Base-by-base conservation (phyloP, 2,888 invertebrate species). In the Saturnia japonica region DNA sequence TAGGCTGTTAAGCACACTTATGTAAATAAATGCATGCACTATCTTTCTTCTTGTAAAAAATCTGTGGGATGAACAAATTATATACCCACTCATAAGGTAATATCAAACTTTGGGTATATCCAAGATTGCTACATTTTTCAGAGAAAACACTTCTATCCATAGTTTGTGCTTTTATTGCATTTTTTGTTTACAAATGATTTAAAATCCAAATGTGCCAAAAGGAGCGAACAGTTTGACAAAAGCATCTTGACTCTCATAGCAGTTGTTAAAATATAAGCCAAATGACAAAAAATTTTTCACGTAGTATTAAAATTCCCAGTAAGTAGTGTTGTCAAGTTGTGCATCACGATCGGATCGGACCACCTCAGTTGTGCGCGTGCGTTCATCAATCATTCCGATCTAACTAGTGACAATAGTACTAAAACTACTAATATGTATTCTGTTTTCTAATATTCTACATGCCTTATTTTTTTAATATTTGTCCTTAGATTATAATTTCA, bases 341-440 rank as follows among this genome's bases (percentile, higher is more conserved):
- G 78, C 80, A 74, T 77, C 78, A 79, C 72, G 72, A 68, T 68
- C 77, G 76, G 72, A 68, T 68, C 77, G 76, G 84, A 82, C 83
- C 84, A 84, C 83, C 79, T 75, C 76, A 75, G 75, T 76, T 73
- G 74, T 40, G 76, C 78, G 80, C 81, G 80, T 78, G 81, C 79
- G 78, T 76, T 78, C 78, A 85, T 85, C 83, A 82, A 83, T 84
- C 81, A 83, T 80, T 79, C 77, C 74, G 78, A 84, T 84, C 76
- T 57, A 78, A 77, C 74, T 34, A 69, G 68, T 67, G 60, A 62
- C 74, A 76, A 62, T 70, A 75, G 67, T 74, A 67, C 76, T 75
- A 79, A 78, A 80, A 75, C 73, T 80, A 68, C 72, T 2, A 8
- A 54, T 60, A 57, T 25, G 22, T 25, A 9, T 8, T 60, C 14